Evolutionary conservation across 2,888 invertebrate species (phyloP), one percentile per base, ranked within the genome.

Genomic region (Doris montereyensis): DNA sequence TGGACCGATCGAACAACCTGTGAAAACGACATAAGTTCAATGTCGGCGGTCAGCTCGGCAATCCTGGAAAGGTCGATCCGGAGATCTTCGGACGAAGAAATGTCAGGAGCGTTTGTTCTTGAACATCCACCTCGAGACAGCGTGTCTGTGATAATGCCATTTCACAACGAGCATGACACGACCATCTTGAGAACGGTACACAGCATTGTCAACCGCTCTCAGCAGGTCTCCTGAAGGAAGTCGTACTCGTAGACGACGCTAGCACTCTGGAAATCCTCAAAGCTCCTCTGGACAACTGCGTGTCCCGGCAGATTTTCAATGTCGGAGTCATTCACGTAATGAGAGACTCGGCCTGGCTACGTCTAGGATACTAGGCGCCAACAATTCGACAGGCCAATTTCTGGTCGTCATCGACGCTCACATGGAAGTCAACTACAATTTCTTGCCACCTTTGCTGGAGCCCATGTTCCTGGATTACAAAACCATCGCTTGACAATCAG

Each of bases 401-500:
- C 75, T 81, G 2, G 32, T 81, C 10, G 79, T 79, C 71, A 30
- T 81, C n/a, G 81, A 81, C 41, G 79, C 81, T 28, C 81, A 81
- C 41, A 67, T 67, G 17, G 81, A 81, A 77, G 74, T 74, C 17
- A 74, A 75, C 8, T 17, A 70, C 65, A 79, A 79, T 17, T 81
- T 58, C 72, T 52, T 79, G 26, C 79, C 79, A 17, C 79, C 81
- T 17, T 65, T 81, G 24, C 13, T 80, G 1, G 74, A 77, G n/a
- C 77, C 77, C 21, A 70, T 77, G 17, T 24, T 77, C 10, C 34
- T 58, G 2, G 62, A 77, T 57, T 77, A 77, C 41, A 57, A 57
- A 35, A 77, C 67, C 10, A 73, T 81, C n/a, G 77, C 78, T 0
- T 79, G 79, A 52, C 81, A 79, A 28, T 32, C 57, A 34, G 52